Base-by-base conservation (phyloP, 2,797 vertebrate species). In the Nasua narica region DNA sequence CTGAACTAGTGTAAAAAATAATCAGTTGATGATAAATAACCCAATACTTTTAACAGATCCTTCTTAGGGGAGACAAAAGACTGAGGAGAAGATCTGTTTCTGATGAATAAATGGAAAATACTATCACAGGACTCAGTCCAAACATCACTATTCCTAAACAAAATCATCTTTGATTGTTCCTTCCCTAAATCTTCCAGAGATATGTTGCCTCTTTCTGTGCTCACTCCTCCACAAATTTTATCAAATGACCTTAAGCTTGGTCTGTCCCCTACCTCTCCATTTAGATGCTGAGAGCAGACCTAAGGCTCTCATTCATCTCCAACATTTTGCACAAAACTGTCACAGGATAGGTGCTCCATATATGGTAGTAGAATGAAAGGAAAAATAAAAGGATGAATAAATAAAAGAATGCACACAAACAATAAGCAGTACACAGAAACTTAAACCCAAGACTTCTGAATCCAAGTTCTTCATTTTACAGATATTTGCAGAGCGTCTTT, bases 341-440 rank as follows among this genome's bases (percentile, higher is more conserved):
- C 15, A 77, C 2, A 29, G 10, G 6, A 19, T 12, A 50, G 15
- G 10, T 16, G 8, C 4, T 40, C 32, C 23, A 23, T 27, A 27
- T 8, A 32, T 21, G 29, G 12, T 58, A n/a, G 13, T 48, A 77
- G 32, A 79, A 18, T 19, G 12, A 81, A 56, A 74, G 19, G 14
- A 69, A 58, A 95, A 89, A n/a, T 16, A 70, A 46, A 65, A 37
- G 10, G 77, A 50, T n/a, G 18, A 67, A 16, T 84, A 67, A 85
- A 88, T 87, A 11, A 86, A 93, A 95, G 21, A 62, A 62, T 77
- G 2, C 8, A 65, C 19, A 40, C 46, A 77, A 72, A 23, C 67
- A n/a, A 92, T 86, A 52, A 74, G 27, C 27, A 52, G 60, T 37
- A 18, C 16, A 76, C 12, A 35, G 46, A 50, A 52, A 74, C 16